A percentile compares a stretch with the other conserved stretches of the same genome.
phyloP scores from a whole-genome alignment of 2,888 invertebrate species.

The Aricia artaxerxes region DNA sequence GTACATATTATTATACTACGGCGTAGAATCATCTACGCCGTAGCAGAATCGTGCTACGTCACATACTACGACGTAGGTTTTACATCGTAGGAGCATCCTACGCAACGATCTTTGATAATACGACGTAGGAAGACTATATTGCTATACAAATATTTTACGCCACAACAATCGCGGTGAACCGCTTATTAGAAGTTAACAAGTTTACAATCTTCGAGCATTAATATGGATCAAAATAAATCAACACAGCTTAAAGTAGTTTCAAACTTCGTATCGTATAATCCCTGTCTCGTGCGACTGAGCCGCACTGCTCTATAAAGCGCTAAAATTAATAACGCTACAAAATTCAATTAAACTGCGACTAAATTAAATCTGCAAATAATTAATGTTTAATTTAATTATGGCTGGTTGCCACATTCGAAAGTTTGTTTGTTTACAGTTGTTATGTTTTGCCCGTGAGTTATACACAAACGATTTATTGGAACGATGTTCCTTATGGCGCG shows the following conservation, averaged over 20 bases:
- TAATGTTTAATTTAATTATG: conserved; percentile 7
- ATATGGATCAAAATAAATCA: conserved; percentile 9
- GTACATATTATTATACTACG: too few species aligned
- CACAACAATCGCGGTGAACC: neutral
- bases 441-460: neutral
- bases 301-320: neutral
- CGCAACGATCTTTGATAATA: too few species aligned
- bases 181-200: neutral
- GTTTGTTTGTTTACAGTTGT: neutral
- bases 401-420: neutral
- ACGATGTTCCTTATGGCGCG: too few species aligned
- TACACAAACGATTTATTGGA: neutral
- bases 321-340: conserved; percentile 9
- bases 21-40: neutral
- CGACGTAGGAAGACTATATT: too few species aligned
- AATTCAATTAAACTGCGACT: conserved; percentile 7
- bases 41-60: neutral
- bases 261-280: conserved; percentile 9
- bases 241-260: conserved; percentile 6
- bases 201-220: conserved; percentile 6
- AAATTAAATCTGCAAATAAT: conserved; percentile 4
- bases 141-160: neutral
- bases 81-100: too few species aligned
- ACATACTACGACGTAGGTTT: too few species aligned
- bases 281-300: conserved; percentile 3